These are phyloP conservation scores for Nomia melanderi DNA, from an alignment of 1,140 invertebrate genomes.

Conservation along the genomic window DNA sequence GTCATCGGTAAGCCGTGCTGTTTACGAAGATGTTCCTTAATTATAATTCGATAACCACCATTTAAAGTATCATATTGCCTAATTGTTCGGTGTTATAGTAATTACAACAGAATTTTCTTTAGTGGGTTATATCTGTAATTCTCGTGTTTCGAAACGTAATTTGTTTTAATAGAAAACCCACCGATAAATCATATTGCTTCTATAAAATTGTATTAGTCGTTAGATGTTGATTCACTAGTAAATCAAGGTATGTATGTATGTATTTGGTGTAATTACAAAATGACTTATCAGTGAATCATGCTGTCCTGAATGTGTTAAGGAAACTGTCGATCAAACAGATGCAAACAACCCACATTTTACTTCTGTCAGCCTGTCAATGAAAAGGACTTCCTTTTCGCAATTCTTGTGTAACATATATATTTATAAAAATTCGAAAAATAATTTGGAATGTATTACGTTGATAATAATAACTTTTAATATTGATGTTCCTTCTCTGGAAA, in stretches of 20 bases:
- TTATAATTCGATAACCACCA: not conserved
- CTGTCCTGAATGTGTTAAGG: slow-evolving; percentile 1
- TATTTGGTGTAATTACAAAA: not conserved
- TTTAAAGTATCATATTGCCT: not conserved
- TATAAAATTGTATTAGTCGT: not conserved
- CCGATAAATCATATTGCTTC: not conserved
- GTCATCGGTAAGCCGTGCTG: not conserved
- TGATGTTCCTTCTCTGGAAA: no score
- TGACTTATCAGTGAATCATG: not conserved
- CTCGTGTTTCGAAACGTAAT: not conserved
- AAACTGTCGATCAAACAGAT: not conserved
- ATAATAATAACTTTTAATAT: no score
- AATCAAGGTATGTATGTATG: not conserved
- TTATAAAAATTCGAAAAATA: not conserved
- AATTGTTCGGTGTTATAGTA: not conserved
- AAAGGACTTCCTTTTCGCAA: not conserved
- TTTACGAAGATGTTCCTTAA: not conserved
- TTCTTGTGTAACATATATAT: not conserved
- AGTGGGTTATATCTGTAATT: not conserved
- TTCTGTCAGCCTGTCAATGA: not conserved
- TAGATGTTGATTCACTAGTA: not conserved
- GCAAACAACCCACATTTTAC: not conserved
- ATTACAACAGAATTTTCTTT: not conserved
- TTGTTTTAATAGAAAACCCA: not conserved
- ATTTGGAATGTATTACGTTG: not conserved